These are phyloP conservation scores for Anthopleura xanthogrammica DNA, from an alignment of 92 coral and sea anemone genomes.

Conservation along the genomic window DNA sequence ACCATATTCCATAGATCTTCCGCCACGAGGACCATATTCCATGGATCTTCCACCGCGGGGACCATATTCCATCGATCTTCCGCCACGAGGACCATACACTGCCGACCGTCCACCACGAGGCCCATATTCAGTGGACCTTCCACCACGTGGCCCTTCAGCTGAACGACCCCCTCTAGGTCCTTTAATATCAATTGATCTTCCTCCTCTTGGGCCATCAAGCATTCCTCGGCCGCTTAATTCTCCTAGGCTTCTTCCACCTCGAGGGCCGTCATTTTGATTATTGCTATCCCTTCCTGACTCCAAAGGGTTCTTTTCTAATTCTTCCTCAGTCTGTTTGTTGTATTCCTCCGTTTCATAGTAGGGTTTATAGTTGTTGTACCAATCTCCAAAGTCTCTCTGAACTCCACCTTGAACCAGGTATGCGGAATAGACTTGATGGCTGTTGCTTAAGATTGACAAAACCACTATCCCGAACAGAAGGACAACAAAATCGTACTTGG, in stretches of 20 bases:
- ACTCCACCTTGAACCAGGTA: neutral
- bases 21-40: conserved; percentile 54
- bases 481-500: conserved; percentile 1
- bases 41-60: conserved; percentile 67
- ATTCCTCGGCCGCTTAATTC: neutral
- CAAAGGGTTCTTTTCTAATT: conserved; percentile 26
- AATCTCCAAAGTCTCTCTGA: conserved; percentile 30
- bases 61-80: conserved; percentile 26
- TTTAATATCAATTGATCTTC: conserved; percentile 4
- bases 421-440: neutral
- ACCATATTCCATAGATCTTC: conserved; percentile 30
- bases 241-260: conserved; percentile 47
- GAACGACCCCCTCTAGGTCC: conserved; percentile 47
- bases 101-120: neutral
- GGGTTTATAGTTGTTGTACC: conserved; percentile 32
- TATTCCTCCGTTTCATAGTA: conserved; percentile 23
- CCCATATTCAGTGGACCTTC: conserved; percentile 7
- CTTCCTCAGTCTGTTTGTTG: conserved; percentile 38
- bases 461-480: neutral
- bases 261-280: conserved; percentile 39
- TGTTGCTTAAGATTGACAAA: conserved; percentile 2
- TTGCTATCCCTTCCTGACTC: conserved; percentile 3
- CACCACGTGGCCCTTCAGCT: conserved; percentile 54
- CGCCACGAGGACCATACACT: conserved; percentile 40
- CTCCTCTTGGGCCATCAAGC: conserved; percentile 44